Base-by-base conservation (phyloP, 2,888 invertebrate genomes). In the Orthonychiurus folsomi region DNA sequence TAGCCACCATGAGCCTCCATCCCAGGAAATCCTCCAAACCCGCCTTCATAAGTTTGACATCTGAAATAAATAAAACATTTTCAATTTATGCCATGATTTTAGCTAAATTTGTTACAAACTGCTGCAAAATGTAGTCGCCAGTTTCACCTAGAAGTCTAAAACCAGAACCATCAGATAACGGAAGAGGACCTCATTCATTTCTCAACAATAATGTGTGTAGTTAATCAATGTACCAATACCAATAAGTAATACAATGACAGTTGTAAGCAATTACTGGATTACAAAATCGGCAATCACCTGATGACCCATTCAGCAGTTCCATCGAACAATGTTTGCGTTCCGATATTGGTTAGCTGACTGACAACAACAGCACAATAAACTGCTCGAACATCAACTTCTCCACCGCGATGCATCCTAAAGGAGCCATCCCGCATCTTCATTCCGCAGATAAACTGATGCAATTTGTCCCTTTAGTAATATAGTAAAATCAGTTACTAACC, bases 1-100 rank as follows among this genome's bases (percentile, higher is more conserved):
- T 99, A 99, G n/a, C 99, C 99, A 1, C 99, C 99, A 80, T 99
- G 99, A 3, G 99, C 97, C 79, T 99, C 99, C 83, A 93, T 85
- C 9, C 91, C 93, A 1, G 93, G 93, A 70, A 83, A 87, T 0
- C 95, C 96, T 50, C 89, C 89, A 81, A 99, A 99, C 0, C 99
- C 99, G 53, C 99, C 99, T 79, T 99, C 99, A 80, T 96, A 99
- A 0, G 95, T 94, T 79, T 99, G 97, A 80, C 97, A 97, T 70
- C 88, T 85, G 71, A n/a, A n/a, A n/a, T 59, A 75, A 73, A 52
- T 58, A 60, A 53, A n/a, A 55, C 20, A 56, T 20, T 20, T 2
- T 18, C 3, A 48, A n/a, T n/a, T n/a, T n/a, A n/a, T n/a, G n/a
- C n/a, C n/a, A n/a, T n/a, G n/a, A 52, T 15, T 58, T n/a, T n/a